Percentiles rank a stretch among this genome's conserved stretches.
These are phyloP conservation scores for Lithophane socia DNA, from an alignment of 2,888 invertebrate genomes.

Conservation along the genomic window DNA sequence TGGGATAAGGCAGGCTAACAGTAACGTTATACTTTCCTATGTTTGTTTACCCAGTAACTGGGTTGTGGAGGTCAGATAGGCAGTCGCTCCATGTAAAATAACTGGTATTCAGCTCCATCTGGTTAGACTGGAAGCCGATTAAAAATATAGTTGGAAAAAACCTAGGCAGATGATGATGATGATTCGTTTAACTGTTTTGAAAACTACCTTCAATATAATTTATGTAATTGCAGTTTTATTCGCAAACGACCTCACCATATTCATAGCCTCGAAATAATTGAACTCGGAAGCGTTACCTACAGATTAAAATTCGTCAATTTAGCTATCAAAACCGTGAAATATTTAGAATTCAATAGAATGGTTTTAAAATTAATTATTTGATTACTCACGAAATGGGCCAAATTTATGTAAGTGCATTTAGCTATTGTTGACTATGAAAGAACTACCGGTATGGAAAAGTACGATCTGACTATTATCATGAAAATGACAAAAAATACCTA, in stretches of 20 bases:
- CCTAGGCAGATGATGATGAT: neutral
- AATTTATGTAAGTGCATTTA: conserved; percentile 12
- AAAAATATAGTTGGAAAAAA: neutral
- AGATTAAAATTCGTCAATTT: conserved; percentile 30
- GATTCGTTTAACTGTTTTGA: neutral
- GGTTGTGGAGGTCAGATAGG: too few species aligned
- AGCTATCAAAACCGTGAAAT: conserved; percentile 12
- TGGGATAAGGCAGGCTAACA: too few species aligned
- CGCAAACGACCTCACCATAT: neutral
- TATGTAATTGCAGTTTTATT: neutral
- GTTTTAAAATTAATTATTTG: conserved; percentile 20
- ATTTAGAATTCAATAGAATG: conserved; percentile 14
- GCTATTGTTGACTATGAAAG: conserved; percentile 17
- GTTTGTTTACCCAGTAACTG: neutral
- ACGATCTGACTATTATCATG: neutral
- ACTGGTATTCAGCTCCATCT: neutral
- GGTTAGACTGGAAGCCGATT: neutral
- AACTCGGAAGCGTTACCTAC: conserved; percentile 9
- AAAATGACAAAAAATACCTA: neutral
- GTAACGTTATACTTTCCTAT: neutral
- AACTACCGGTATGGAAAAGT: neutral
- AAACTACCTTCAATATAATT: neutral
- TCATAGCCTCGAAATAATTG: conserved; percentile 21
- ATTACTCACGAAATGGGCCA: conserved; percentile 1
- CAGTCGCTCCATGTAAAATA: neutral